A percentile compares a stretch with the other conserved stretches of the same genome.
Conservation (phyloP, 2,888 invertebrate genomes). For the Octodonta nipae region DNA sequence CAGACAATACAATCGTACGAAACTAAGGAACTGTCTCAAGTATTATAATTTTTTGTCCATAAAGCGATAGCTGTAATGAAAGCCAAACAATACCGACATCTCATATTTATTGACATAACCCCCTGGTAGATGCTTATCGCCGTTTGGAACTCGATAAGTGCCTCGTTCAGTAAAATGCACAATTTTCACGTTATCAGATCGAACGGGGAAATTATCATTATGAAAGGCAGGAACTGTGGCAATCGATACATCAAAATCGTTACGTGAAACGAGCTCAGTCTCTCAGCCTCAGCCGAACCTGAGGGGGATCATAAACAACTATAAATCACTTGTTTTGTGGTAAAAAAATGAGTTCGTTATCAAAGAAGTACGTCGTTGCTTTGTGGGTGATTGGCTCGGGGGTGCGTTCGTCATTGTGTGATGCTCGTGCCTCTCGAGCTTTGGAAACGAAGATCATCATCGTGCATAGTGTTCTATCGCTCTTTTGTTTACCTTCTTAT, state of each 20-base stretch:
- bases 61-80: background rate
- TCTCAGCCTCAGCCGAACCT: conserved; percentile 9
- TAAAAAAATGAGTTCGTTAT: conserved; percentile 18
- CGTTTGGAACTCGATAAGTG: conserved; percentile 16
- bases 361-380: conserved; percentile 11
- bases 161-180: conserved; percentile 19
- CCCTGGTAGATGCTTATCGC: conserved; percentile 11
- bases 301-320: conserved; percentile 19
- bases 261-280: conserved; percentile 19
- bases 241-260: conserved; percentile 24
- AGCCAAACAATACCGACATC: background rate
- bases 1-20: no score
- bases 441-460: no score
- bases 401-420: conserved; percentile 4
- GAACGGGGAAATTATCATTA: conserved; percentile 20
- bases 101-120: conserved; percentile 1
- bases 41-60: no score
- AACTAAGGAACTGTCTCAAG: no score
- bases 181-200: conserved; percentile 20
- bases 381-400: conserved; percentile 18
- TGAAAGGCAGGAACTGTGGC: conserved; percentile 20
- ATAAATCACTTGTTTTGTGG: conserved; percentile 18
- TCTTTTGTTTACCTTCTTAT: no score
- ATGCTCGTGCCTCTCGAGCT: no score
- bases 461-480: no score